These are phyloP conservation scores for Ctenosaura bakeri DNA, from an alignment of 2,797 vertebrate genomes.

Conservation along the genomic window DNA sequence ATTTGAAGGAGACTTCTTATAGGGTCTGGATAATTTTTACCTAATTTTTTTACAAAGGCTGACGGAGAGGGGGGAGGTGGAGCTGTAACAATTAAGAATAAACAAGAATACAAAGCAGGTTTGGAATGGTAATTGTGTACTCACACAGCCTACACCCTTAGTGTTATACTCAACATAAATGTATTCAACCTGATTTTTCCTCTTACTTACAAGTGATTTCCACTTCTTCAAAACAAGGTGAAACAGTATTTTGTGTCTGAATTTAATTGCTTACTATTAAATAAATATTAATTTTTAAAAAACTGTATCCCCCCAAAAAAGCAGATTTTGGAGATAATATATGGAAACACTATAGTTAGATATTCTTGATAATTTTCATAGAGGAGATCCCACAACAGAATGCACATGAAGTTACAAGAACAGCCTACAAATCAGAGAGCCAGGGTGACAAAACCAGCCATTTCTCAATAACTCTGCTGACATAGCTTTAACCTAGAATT, in stretches of 20 bases:
- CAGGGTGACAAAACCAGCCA: background rate
- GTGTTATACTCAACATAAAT: background rate
- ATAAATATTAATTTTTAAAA: background rate
- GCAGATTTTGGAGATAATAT: background rate
- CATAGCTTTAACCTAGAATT: background rate
- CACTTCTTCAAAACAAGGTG: background rate
- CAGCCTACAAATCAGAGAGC: background rate
- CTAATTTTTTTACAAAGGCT: background rate
- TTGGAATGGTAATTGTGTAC: background rate
- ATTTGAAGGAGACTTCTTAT: slow-evolving; percentile 7
- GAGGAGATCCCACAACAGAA: background rate
- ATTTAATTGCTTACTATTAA: background rate
- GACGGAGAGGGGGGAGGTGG: background rate
- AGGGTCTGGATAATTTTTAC: slow-evolving; percentile 2
- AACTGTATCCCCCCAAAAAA: background rate
- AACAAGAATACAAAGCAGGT: background rate
- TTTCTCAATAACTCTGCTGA: background rate
- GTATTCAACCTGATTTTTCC: background rate
- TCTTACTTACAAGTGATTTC: background rate
- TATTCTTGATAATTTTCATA: background rate
- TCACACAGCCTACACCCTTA: background rate
- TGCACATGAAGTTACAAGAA: background rate
- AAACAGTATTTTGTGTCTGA: background rate
- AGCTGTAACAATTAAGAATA: background rate
- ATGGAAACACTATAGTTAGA: background rate